Conservation (phyloP, 2,888 invertebrate species). For the Coleophora flavipennella region DNA sequence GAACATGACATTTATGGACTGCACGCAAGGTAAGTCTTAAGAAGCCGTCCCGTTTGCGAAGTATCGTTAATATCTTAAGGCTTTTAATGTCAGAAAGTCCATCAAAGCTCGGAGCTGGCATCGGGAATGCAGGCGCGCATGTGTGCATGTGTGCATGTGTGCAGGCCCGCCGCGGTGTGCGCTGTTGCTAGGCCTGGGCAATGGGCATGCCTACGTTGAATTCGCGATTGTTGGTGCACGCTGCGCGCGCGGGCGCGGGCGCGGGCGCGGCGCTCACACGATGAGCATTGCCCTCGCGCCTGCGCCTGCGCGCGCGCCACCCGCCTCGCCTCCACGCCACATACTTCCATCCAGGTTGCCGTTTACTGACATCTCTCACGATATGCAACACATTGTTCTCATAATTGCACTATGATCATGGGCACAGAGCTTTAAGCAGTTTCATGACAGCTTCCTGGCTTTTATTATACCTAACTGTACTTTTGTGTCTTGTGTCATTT, state of each 20-base stretch:
- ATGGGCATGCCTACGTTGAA: constrained; percentile 36
- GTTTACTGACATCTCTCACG: constrained; percentile 38
- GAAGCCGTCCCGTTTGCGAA: too few species aligned
- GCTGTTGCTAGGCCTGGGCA: constrained; percentile 57
- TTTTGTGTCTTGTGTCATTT: too few species aligned
- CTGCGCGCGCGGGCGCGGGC: too few species aligned
- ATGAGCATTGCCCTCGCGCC: constrained; percentile 63
- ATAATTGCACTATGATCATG: constrained; percentile 24
- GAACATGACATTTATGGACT: constrained; percentile 3
- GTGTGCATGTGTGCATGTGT: constrained; percentile 44
- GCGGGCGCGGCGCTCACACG: constrained; percentile 64
- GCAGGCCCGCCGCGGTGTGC: constrained; percentile 25
- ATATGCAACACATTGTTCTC: constrained; percentile 31
- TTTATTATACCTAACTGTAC: constrained; percentile 1
- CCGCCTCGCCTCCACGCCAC: constrained; percentile 13
- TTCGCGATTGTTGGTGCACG: constrained; percentile 64
- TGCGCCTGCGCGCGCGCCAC: constrained; percentile 3
- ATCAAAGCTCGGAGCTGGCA: constrained; percentile 38
- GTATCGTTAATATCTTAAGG: constrained; percentile 3
- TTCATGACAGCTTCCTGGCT: background rate
- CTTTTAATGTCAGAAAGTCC: constrained; percentile 38
- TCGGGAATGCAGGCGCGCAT: constrained; percentile 33
- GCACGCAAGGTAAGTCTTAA: too few species aligned
- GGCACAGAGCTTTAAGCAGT: constrained; percentile 4
- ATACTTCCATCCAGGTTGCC: constrained; percentile 24